These are phyloP conservation scores for Lasioglossum zephyrum DNA, from an alignment of 2,888 invertebrate genomes.

Conservation along the genomic window DNA sequence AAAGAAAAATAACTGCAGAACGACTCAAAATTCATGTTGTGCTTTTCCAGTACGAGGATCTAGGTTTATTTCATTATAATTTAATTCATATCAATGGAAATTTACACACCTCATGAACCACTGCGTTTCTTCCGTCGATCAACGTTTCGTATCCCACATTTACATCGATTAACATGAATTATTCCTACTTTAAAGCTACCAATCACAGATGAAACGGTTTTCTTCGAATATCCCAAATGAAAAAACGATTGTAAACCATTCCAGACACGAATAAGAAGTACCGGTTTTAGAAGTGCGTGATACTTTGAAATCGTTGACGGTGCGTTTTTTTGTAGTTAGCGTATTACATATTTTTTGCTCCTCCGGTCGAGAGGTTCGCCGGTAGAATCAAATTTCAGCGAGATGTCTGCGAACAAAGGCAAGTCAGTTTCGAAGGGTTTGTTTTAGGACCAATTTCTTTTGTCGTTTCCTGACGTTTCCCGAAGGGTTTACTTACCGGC, in stretches of 20 bases:
- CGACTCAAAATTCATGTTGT: not conserved
- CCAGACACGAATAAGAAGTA: slow-evolving; percentile 45
- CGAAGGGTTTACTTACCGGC: slow-evolving; percentile 46
- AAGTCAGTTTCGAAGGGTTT: slow-evolving; percentile 66
- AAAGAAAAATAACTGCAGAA: not conserved
- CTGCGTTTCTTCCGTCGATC: not conserved
- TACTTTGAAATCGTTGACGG: slow-evolving; percentile 20
- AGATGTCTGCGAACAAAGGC: slow-evolving; percentile 60
- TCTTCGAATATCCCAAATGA: not conserved
- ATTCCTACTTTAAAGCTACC: not conserved
- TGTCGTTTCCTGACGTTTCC: slow-evolving; percentile 56
- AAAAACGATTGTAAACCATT: slow-evolving; percentile 38
- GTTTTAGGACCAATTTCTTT: slow-evolving; percentile 65
- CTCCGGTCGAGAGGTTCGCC: slow-evolving; percentile 47
- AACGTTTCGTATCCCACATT: not conserved
- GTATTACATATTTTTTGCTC: slow-evolving; percentile 58
- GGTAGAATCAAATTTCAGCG: slow-evolving; percentile 70
- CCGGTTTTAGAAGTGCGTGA: slow-evolving; percentile 34
- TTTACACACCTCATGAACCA: too few species aligned
- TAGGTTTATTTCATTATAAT: not conserved
- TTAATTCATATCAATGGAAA: too few species aligned
- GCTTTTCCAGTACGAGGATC: not conserved
- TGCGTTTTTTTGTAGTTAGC: slow-evolving; percentile 48
- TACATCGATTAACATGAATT: not conserved
- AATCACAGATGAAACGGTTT: not conserved